A percentile compares a stretch with the other conserved stretches of the same genome.
These are phyloP conservation scores for Cryptotermes secundus DNA, from an alignment of 1,140 invertebrate species.

Conservation along the genomic window DNA sequence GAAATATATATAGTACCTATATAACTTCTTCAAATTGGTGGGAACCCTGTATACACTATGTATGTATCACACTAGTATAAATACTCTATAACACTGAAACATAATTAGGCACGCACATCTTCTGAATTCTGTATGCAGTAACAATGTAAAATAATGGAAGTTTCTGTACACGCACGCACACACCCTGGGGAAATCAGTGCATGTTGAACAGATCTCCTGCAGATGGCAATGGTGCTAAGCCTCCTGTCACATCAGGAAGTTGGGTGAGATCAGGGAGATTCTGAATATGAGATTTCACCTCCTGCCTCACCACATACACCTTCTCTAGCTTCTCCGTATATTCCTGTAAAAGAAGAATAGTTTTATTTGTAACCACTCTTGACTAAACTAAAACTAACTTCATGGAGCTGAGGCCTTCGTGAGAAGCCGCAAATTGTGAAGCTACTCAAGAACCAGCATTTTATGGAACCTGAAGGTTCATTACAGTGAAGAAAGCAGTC, in stretches of 20 bases:
- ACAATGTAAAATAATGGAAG: slow-evolving; percentile 11
- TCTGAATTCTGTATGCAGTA: not conserved
- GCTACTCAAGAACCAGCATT: too few species aligned
- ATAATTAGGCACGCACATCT: not conserved
- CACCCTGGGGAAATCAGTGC: slow-evolving; percentile 41
- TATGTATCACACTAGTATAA: not conserved
- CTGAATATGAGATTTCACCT: slow-evolving; percentile 88
- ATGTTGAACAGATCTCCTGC: slow-evolving; percentile 89
- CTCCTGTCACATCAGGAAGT: slow-evolving; percentile 85
- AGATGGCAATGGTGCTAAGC: slow-evolving; percentile 86
- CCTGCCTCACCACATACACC: slow-evolving; percentile 77
- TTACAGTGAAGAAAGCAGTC: too few species aligned
- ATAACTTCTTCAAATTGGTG: not conserved
- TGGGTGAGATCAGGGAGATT: slow-evolving; percentile 90
- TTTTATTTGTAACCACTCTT: too few species aligned
- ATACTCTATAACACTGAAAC: not conserved
- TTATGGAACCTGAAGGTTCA: too few species aligned
- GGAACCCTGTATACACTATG: not conserved
- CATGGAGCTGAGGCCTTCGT: too few species aligned
- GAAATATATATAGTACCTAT: too few species aligned
- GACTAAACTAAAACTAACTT: too few species aligned
- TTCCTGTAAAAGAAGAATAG: slow-evolving; percentile 59
- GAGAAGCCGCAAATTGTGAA: too few species aligned
- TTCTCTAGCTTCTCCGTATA: slow-evolving; percentile 84
- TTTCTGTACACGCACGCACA: not conserved